Conservation (phyloP, 1,140 invertebrate species). For the Brachionus asplanchnoidis region DNA sequence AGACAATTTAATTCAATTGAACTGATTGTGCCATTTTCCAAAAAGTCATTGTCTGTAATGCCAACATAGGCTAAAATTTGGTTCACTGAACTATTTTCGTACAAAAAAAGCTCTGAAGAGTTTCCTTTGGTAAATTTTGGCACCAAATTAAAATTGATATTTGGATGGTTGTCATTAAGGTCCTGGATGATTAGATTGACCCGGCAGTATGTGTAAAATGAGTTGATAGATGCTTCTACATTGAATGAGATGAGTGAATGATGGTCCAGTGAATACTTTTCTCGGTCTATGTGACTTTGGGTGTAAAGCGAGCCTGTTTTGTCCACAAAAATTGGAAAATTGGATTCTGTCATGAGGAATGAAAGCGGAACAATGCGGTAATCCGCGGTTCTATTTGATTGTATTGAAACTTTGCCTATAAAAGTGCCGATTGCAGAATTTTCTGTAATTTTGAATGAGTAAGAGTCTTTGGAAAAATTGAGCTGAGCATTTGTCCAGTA, state of each 20-base stretch:
- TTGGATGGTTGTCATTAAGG: slow-evolving; percentile 6
- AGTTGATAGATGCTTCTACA: not conserved
- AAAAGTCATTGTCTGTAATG: not conserved
- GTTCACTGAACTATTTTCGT: not conserved
- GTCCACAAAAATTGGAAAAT: not conserved
- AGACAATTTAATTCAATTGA: not conserved
- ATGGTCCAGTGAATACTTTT: not conserved
- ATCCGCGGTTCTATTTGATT: not conserved
- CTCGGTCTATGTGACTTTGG: not conserved
- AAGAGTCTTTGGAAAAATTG: not conserved
- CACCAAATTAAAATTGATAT: not conserved
- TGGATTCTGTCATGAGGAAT: not conserved
- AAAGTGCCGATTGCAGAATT: not conserved
- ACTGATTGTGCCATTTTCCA: slow-evolving; percentile 24
- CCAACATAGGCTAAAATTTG: slow-evolving; percentile 29
- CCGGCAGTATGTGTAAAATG: not conserved
- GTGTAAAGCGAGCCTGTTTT: not conserved
- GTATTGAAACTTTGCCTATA: not conserved
- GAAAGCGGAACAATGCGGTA: not conserved
- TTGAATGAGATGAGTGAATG: not conserved
- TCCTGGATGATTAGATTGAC: not conserved
- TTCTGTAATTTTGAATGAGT: not conserved
- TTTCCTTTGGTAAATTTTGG: not conserved
- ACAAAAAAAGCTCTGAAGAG: not conserved
- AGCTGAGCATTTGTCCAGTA: not conserved